Conservation (phyloP, 2,797 vertebrate species). For the Cuniculus paca region DNA sequence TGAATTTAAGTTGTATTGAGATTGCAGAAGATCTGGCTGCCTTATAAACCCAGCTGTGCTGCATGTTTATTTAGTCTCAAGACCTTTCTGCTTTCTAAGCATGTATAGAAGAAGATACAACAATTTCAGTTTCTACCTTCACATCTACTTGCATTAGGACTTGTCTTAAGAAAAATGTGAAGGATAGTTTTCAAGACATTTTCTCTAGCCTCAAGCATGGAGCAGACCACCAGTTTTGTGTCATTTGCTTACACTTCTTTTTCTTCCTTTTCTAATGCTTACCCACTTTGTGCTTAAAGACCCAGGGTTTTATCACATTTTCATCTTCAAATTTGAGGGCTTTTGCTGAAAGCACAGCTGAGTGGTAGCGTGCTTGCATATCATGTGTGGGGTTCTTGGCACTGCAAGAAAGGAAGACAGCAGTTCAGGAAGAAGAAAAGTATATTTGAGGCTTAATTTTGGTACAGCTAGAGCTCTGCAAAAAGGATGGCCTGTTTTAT, state of each 20-base stretch:
- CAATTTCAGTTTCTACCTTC: conserved; percentile 59
- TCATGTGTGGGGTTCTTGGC: background rate
- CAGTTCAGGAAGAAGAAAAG: background rate
- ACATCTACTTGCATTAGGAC: conserved; percentile 70
- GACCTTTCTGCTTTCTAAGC: conserved; percentile 72
- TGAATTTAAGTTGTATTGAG: conserved; percentile 71
- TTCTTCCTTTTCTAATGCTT: background rate
- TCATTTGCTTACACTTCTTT: conserved; percentile 34
- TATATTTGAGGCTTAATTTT: background rate
- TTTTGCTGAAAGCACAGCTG: background rate
- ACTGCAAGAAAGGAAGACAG: background rate
- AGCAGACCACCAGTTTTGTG: background rate
- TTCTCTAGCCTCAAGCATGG: background rate
- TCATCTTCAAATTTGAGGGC: background rate
- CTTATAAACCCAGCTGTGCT: conserved; percentile 64
- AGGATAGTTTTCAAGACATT: conserved; percentile 26
- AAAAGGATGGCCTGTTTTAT: conserved; percentile 51
- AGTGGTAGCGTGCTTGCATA: background rate
- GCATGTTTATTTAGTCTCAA: conserved; percentile 69
- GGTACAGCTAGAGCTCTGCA: conserved; percentile 24
- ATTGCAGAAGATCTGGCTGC: conserved; percentile 34
- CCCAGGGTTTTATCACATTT: background rate
- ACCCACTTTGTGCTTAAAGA: conserved; percentile 12
- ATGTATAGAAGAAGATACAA: conserved; percentile 74
- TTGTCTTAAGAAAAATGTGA: conserved; percentile 23